These are phyloP conservation scores for Pocillopora damicornis DNA, from an alignment of 64 coral and sea anemone genomes.

Conservation along the genomic window DNA sequence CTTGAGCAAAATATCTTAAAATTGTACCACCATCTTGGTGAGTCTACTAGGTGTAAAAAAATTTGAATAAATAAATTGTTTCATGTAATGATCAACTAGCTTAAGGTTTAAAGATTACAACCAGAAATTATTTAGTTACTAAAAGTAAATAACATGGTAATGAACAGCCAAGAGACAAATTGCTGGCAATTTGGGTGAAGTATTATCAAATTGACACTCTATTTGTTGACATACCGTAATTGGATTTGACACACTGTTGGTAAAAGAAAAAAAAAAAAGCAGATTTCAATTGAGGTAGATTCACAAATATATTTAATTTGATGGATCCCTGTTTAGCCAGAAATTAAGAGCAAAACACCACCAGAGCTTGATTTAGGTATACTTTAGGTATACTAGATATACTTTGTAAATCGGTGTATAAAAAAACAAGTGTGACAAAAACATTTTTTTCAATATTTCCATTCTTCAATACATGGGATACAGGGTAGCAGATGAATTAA, in stretches of 20 bases:
- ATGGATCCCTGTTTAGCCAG: too few species aligned
- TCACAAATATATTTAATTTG: too few species aligned
- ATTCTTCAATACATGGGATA: neutral
- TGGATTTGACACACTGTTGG: neutral
- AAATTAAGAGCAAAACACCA: neutral
- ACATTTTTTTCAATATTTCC: neutral
- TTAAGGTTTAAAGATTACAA: neutral
- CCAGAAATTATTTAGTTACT: neutral
- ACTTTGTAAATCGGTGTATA: neutral
- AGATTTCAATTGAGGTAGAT: too few species aligned
- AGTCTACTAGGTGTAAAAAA: too few species aligned
- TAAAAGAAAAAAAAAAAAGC: neutral
- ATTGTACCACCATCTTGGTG: too few species aligned
- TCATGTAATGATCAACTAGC: neutral
- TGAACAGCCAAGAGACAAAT: neutral
- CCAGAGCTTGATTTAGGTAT: neutral
- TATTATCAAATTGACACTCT: neutral
- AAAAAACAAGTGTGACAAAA: neutral
- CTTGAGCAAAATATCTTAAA: too few species aligned
- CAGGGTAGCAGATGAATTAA: neutral
- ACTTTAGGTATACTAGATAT: neutral
- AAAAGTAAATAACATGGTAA: neutral
- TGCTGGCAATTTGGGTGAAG: neutral
- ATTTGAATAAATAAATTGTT: too few species aligned
- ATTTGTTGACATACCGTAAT: neutral